Evolutionary conservation across 2,888 invertebrate species (phyloP).

Genomic region (Tipula helvola): DNA sequence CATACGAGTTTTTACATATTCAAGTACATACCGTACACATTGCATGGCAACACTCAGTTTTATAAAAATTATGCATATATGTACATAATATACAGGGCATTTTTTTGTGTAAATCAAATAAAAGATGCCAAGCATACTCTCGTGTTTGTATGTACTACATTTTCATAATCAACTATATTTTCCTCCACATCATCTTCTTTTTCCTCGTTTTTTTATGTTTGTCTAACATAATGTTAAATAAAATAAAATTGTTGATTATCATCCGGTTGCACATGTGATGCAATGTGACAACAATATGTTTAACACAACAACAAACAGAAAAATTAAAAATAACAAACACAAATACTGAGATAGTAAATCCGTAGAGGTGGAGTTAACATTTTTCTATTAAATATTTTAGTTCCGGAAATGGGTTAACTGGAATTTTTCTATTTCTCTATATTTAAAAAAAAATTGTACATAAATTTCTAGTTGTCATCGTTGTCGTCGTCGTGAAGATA

Average conservation of each 20-base stretch:
- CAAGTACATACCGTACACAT: not conserved
- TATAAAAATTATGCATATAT: not conserved
- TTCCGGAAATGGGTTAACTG: not conserved
- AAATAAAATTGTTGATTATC: not conserved
- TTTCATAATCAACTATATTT: not conserved
- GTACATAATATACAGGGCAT: not conserved
- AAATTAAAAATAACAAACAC: not conserved
- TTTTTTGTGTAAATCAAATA: not conserved
- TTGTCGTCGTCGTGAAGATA: not conserved
- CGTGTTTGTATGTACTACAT: not conserved
- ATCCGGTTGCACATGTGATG: not conserved
- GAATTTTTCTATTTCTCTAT: not conserved
- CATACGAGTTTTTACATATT: not conserved
- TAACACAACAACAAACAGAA: not conserved
- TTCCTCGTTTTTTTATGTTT: not conserved
- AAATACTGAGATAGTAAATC: not conserved
- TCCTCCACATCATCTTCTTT: not conserved
- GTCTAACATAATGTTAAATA: not conserved
- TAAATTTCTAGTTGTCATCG: not conserved
- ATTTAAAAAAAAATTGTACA: not conserved
- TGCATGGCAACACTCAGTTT: not conserved
- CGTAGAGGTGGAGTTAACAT: not conserved
- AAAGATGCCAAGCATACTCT: not conserved
- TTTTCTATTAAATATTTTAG: not conserved
- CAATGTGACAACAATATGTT: not conserved